These are phyloP conservation scores for Lutraria lutraria DNA, from an alignment of 2,888 invertebrate genomes.

Conservation along the genomic window DNA sequence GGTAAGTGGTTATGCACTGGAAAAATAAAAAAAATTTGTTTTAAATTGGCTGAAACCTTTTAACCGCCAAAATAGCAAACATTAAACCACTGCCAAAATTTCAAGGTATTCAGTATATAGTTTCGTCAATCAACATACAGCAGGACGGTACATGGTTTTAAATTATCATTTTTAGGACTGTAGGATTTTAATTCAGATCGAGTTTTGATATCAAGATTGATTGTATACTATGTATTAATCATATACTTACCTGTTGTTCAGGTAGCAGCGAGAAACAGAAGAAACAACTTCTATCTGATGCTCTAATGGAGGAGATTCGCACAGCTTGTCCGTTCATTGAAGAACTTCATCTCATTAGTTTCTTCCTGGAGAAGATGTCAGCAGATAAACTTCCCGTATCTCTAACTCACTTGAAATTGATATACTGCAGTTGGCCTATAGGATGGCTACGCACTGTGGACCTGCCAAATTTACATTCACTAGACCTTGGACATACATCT, in stretches of 20 bases:
- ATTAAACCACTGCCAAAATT: no score
- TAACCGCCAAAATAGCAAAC: no score
- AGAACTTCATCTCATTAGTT: slow-evolving; percentile 71
- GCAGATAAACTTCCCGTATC: slow-evolving; percentile 71
- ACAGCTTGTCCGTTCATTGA: slow-evolving; percentile 80
- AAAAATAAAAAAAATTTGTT: no score
- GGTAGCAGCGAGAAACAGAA: slow-evolving; percentile 63
- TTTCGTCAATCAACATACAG: no score
- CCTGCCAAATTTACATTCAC: slow-evolving; percentile 69
- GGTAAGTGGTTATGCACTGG: no score
- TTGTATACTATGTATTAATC: no score
- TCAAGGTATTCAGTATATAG: no score
- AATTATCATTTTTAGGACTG: no score
- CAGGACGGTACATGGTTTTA: no score
- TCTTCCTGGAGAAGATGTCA: slow-evolving; percentile 73
- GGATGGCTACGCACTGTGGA: slow-evolving; percentile 75
- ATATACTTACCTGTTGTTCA: not conserved
- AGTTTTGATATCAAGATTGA: no score
- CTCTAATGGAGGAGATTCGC: slow-evolving; percentile 80
- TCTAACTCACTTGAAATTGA: slow-evolving; percentile 70
- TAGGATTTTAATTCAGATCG: no score
- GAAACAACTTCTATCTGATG: slow-evolving; percentile 78
- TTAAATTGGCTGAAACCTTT: no score
- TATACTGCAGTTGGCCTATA: slow-evolving; percentile 73
- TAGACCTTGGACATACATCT: slow-evolving; percentile 71